Base-by-base conservation (phyloP, 2,797 vertebrate genomes). In the Pangasius djambal region DNA sequence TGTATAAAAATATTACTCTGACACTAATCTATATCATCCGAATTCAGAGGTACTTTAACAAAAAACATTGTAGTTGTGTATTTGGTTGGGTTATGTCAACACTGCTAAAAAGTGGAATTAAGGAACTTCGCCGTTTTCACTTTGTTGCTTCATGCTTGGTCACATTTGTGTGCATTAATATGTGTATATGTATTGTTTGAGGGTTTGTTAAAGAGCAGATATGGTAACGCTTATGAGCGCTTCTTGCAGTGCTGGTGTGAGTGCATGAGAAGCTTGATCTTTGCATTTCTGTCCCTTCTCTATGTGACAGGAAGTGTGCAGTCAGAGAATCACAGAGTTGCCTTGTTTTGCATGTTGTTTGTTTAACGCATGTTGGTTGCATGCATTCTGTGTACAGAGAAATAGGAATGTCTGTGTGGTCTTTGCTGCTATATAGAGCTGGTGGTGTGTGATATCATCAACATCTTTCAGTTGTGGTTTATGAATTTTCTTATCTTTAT, bases 101-200 rank as follows among this genome's bases (percentile, higher is more conserved):
- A 57, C 16, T 77, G 2, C 52, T 57, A 4, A 31, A 79, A 79
- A 79, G 18, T 52, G 6, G n/a, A 57, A 81, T 34, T 22, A 59
- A 81, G 52, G 52, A 81, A 83, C 90, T 89, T 92, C 89, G 72
- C 20, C 37, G 85, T 92, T 90, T 91, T 79, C 48, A 74, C 81
- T 91, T 86, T 72, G 25, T 48, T 1, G 92, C 92, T 91, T 93
- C 65, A 40, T 87, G 89, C 89, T 86, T 82, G 65, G 85, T 34
- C 70, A 86, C 16, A 6, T 31, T 34, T 52, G 18, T 31, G 82
- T 20, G 61, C 16, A 18, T 84, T 65, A 9, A 48, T 9, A 37
- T 67, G 15, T 83, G 67, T 69, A 57, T 91, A 82, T 87, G 3
- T 70, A 34, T 82, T 63, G 16, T 50, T 74, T 20, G 40, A 50